These are phyloP conservation scores for Dione juno DNA, from an alignment of 2,888 invertebrate species.

Conservation along the genomic window DNA sequence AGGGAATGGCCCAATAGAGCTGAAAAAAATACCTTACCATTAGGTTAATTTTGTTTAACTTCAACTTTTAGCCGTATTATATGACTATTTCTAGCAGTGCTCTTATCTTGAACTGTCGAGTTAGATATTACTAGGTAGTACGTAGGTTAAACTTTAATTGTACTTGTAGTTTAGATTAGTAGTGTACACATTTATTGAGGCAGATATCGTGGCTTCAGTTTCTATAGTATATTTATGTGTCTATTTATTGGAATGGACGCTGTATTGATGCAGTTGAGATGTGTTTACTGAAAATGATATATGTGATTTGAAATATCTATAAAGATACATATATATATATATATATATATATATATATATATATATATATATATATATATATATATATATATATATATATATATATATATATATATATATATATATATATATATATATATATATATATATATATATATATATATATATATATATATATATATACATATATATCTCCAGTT, in stretches of 20 bases:
- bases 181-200: neutral
- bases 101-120: constrained; percentile 7
- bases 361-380: too few species aligned
- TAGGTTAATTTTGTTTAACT: neutral
- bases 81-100: neutral
- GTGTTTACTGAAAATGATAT: neutral
- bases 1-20: too few species aligned
- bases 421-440: too few species aligned
- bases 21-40: too few species aligned
- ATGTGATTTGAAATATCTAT: neutral
- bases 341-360: too few species aligned
- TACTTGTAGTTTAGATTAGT: neutral
- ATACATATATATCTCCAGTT: too few species aligned
- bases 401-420: too few species aligned
- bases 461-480: too few species aligned
- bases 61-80: neutral
- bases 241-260: neutral
- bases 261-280: neutral
- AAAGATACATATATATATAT: too few species aligned
- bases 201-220: neutral
- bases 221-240: neutral
- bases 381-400: too few species aligned
- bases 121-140: neutral
- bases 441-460: too few species aligned
- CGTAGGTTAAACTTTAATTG: constrained; percentile 9